phyloP scores from a whole-genome alignment of 2,888 invertebrate species.

The Lasioglossum oenotherae region DNA sequence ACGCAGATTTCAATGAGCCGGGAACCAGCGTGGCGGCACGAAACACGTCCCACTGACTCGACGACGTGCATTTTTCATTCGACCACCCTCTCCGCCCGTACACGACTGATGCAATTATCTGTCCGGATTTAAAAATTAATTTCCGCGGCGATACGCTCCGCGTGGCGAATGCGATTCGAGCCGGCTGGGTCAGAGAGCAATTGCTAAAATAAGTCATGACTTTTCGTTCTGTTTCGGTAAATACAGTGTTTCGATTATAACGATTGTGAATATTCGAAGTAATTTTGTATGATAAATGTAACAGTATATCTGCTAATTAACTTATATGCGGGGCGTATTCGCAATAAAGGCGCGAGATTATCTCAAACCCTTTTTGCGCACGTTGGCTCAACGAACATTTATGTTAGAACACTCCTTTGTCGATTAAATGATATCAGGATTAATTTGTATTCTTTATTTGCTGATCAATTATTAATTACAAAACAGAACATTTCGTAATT shows the following conservation, averaged over 20 bases:
- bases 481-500: not conserved
- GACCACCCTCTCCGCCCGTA: not conserved
- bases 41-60: constrained; percentile 2
- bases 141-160: not conserved
- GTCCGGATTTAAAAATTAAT: constrained; percentile 5
- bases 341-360: too few species aligned
- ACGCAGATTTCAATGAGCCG: constrained; percentile 2
- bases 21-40: not conserved
- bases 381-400: too few species aligned
- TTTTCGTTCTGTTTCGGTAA: not conserved
- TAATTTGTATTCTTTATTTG: not conserved
- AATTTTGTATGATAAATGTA: not conserved
- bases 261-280: not conserved
- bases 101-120: not conserved
- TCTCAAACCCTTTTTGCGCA: too few species aligned
- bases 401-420: not conserved
- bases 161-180: not conserved
- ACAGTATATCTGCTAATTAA: not conserved
- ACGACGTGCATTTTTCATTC: not conserved
- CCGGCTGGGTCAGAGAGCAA: not conserved
- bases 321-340: too few species aligned
- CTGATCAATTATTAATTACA: too few species aligned
- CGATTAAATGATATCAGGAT: not conserved
- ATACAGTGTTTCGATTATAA: not conserved
- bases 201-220: not conserved